phyloP scores from a whole-genome alignment of 2,113 vertebrate genomes.

The Centropus unirufus region DNA sequence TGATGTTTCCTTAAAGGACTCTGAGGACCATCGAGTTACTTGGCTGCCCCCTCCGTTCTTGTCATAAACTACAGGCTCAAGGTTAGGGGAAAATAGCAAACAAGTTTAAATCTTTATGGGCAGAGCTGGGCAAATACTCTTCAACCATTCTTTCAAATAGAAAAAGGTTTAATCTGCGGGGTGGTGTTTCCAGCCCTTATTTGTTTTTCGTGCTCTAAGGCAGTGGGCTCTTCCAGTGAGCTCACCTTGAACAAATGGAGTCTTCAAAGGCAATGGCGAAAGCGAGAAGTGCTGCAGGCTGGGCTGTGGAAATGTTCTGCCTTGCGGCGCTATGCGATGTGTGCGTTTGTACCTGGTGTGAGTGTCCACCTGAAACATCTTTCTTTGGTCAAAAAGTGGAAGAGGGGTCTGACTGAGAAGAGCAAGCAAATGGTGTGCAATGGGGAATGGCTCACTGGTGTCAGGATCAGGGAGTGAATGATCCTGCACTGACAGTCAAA shows the following conservation, averaged over 20 bases:
- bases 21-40: neutral
- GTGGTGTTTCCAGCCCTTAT: conserved; percentile 14
- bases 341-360: accelerated
- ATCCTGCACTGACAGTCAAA: accelerated
- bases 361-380: neutral
- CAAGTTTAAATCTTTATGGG: conserved; percentile 29
- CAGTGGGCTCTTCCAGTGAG: neutral
- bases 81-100: conserved; percentile 29
- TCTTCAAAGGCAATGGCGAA: neutral
- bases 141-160: conserved; percentile 4
- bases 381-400: neutral
- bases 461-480: accelerated
- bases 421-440: neutral
- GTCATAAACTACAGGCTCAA: neutral
- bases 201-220: neutral
- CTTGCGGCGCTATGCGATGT: neutral
- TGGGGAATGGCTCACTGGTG: neutral
- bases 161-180: neutral
- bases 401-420: neutral
- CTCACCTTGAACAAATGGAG: neutral
- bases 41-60: neutral
- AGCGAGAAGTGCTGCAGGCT: neutral
- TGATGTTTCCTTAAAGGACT: conserved; percentile 19
- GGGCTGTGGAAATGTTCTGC: neutral
- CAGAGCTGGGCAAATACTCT: conserved; percentile 33